phyloP scores from a whole-genome alignment of 2,797 vertebrate genomes.

The Aphelocoma californica region DNA sequence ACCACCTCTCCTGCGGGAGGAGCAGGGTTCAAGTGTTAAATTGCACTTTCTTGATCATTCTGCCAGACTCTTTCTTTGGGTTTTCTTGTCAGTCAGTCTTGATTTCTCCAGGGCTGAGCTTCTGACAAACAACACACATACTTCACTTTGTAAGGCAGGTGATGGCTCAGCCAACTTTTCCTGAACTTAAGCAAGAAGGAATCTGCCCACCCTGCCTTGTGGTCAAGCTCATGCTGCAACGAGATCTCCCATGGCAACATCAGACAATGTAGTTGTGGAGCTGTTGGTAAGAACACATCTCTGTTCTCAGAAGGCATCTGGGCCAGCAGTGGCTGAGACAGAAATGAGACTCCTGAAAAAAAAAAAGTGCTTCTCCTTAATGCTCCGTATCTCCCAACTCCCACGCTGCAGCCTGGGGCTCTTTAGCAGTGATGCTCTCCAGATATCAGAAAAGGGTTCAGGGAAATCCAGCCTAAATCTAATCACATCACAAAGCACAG shows the following conservation, averaged over 20 bases:
- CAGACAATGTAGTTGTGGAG: neutral
- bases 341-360: constrained; percentile 7
- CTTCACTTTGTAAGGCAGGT: neutral
- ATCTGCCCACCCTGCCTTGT: neutral
- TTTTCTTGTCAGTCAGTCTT: neutral
- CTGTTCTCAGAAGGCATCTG: neutral
- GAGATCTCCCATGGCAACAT: neutral
- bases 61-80: neutral
- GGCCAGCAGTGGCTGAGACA: neutral
- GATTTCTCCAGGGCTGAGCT: neutral
- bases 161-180: neutral
- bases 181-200: neutral
- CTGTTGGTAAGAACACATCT: neutral
- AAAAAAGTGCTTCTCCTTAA: constrained; percentile 27
- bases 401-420: constrained; percentile 26
- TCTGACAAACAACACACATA: fast-evolving
- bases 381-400: constrained; percentile 24
- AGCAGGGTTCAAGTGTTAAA: constrained; percentile 23
- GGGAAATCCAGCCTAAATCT: constrained; percentile 65
- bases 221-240: neutral
- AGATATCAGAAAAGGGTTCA: constrained; percentile 62
- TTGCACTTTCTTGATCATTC: neutral
- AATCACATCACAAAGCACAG: constrained; percentile 22
- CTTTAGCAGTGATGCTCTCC: constrained; percentile 36
- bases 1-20: constrained; percentile 28